A percentile compares a stretch with the other conserved stretches of the same genome.
Evolutionary conservation across 1,140 invertebrate species (phyloP).

Genomic region (Mizuhopecten yessoensis): DNA sequence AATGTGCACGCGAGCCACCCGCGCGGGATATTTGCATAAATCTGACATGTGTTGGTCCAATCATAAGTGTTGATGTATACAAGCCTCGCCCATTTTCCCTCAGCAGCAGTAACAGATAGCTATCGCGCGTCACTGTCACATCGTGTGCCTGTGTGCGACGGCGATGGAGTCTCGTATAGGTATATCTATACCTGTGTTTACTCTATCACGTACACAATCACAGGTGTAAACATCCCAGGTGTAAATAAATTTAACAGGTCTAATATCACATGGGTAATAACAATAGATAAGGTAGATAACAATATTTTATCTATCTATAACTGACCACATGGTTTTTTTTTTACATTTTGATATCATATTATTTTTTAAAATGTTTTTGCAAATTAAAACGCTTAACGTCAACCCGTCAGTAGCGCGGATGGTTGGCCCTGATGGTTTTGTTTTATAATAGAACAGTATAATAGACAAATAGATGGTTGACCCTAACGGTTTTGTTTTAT

Average conservation of each 20-base stretch:
- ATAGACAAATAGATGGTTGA: too few relatives aligned
- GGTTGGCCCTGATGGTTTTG: too few relatives aligned
- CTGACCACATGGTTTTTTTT: too few relatives aligned
- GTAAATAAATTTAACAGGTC: background rate
- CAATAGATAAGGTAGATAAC: too few relatives aligned
- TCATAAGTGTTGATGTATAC: slow-evolving; percentile 6
- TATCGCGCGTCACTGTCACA: background rate
- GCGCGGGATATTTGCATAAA: slow-evolving; percentile 15
- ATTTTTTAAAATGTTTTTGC: too few relatives aligned
- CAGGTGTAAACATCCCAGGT: slow-evolving; percentile 9
- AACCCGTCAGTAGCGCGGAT: too few relatives aligned
- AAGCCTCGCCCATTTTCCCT: background rate
- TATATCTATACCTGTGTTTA: background rate
- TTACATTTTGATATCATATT: too few relatives aligned
- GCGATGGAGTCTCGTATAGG: background rate
- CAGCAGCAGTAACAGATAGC: background rate
- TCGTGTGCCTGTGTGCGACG: background rate
- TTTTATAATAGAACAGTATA: too few relatives aligned
- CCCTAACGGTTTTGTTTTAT: too few relatives aligned
- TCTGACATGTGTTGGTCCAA: slow-evolving; percentile 30
- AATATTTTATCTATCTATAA: too few relatives aligned
- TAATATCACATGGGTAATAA: background rate
- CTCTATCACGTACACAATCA: background rate
- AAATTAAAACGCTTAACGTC: too few relatives aligned
- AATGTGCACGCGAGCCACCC: slow-evolving; percentile 36